A percentile compares a stretch with the other conserved stretches of the same genome.
These are phyloP conservation scores for Trachelus iudaicus DNA, from an alignment of 2,888 invertebrate species.

Conservation along the genomic window DNA sequence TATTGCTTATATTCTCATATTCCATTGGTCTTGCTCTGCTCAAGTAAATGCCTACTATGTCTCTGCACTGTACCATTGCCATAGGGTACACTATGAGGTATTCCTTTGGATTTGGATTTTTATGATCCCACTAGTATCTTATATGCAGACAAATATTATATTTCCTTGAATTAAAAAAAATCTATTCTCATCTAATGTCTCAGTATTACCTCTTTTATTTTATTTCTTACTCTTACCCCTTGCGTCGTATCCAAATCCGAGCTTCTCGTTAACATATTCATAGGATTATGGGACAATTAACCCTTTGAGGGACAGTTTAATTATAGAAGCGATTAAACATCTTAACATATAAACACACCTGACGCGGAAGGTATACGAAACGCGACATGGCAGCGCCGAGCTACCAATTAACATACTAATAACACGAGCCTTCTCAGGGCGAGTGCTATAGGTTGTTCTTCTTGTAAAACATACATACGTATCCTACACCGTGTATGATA, in stretches of 20 bases:
- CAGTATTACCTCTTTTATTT: conserved; percentile 4
- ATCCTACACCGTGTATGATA: background rate
- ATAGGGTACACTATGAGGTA: background rate
- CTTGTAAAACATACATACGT: conserved; percentile 20
- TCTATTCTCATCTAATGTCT: background rate
- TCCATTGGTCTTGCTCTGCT: background rate
- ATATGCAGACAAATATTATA: background rate
- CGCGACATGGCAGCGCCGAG: conserved; percentile 53
- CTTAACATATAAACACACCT: conserved; percentile 62
- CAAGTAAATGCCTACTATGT: background rate
- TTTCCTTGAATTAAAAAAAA: background rate
- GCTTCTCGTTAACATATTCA: conserved; percentile 63
- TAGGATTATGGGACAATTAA: conserved; percentile 65
- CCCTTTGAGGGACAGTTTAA: conserved; percentile 66
- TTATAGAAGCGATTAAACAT: conserved; percentile 66
- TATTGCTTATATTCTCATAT: background rate
- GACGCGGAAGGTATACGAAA: conserved; percentile 43
- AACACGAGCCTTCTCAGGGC: conserved; percentile 53
- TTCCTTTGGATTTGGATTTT: background rate
- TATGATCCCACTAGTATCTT: background rate
- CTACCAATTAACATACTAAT: conserved; percentile 64
- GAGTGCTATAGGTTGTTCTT: conserved; percentile 35
- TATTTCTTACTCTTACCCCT: background rate
- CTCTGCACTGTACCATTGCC: background rate
- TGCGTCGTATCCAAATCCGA: background rate